Evolutionary conservation across 1,140 invertebrate genomes (phyloP), one percentile per base, ranked within the genome.

Genomic region (Brachystomella parvula): DNA sequence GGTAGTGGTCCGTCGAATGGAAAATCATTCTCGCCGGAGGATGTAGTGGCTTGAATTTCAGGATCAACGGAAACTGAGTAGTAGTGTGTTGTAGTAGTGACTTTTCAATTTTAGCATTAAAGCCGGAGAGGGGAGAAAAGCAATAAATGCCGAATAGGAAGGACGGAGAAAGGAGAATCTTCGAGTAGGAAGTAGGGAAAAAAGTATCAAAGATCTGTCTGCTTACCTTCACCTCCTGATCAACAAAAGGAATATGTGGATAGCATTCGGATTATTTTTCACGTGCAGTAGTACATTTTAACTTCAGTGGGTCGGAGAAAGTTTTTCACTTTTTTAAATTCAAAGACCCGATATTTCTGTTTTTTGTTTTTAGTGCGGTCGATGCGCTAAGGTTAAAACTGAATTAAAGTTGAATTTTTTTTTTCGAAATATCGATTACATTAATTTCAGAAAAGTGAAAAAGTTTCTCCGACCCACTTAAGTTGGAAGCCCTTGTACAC

Each of bases 121-220:
- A 53, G 49, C 24, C 24, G 49, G 49, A 53, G 39, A 24, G 24
- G 49, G 49, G 49, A 24, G 21, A 53, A 53, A 53, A 53, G 49
- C 49, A 53, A 53, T 53, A 53, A 53, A 53, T 53, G 49, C 15
- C 12, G 49, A 53, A 53, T 53, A 53, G 21, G 49, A 24, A n/a
- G n/a, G n/a, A n/a, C n/a, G n/a, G n/a, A n/a, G n/a, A n/a, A n/a
- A n/a, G n/a, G n/a, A n/a, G n/a, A n/a, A n/a, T n/a, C n/a, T n/a
- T 47, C 44, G 21, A 15, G 44, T 47, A 15, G 44, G 21, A 21
- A 21, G 44, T 15, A 15, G 44, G 21, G 44, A 15, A 21, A 47
- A 21, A 47, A 47, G 15, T 47, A 29, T 6, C 6, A 60, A 60
- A 60, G 30, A 6, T 60, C 6, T 32, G 9, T 60, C 32, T 28